A percentile compares a stretch with the other conserved stretches of the same genome.
Evolutionary conservation across 2,888 invertebrate species (phyloP).

Genomic region (Buathra laborator): DNA sequence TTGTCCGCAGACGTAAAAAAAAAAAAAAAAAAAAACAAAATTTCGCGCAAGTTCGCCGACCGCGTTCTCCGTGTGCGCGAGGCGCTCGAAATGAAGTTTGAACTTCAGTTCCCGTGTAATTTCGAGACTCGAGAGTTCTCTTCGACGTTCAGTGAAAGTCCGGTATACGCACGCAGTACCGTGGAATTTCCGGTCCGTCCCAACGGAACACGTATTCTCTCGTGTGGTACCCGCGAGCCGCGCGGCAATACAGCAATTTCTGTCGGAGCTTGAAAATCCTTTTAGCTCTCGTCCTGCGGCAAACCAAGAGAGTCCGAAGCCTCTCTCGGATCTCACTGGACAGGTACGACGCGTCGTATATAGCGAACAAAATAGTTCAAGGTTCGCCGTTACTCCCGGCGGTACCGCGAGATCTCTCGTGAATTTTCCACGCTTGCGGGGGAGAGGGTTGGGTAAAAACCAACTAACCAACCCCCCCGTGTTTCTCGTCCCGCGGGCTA

Average conservation of each 20-base stretch:
- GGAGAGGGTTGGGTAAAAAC: background rate
- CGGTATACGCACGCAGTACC: background rate
- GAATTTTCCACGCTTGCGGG: conserved; percentile 20
- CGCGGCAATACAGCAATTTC: conserved; percentile 3
- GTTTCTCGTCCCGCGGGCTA: background rate
- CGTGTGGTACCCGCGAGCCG: background rate
- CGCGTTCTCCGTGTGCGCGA: background rate
- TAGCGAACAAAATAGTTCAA: conserved; percentile 28
- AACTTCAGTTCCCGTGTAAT: conserved; percentile 45
- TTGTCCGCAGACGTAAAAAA: background rate
- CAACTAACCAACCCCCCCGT: background rate
- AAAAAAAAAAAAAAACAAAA: background rate
- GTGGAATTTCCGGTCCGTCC: conserved; percentile 9
- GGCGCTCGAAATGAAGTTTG: conserved; percentile 38
- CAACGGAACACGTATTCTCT: background rate
- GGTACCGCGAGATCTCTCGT: conserved; percentile 4
- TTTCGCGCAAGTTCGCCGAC: conserved; percentile 27
- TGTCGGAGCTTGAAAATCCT: conserved; percentile 38
- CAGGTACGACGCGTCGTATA: background rate
- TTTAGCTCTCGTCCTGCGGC: conserved; percentile 14
- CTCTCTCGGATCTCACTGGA: background rate
- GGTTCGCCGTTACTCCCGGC: conserved; percentile 8
- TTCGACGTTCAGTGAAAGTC: background rate
- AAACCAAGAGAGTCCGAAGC: conserved; percentile 1
- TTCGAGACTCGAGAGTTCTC: background rate